Base-by-base conservation (phyloP, 2,888 invertebrate species). In the Perdita meconis region DNA sequence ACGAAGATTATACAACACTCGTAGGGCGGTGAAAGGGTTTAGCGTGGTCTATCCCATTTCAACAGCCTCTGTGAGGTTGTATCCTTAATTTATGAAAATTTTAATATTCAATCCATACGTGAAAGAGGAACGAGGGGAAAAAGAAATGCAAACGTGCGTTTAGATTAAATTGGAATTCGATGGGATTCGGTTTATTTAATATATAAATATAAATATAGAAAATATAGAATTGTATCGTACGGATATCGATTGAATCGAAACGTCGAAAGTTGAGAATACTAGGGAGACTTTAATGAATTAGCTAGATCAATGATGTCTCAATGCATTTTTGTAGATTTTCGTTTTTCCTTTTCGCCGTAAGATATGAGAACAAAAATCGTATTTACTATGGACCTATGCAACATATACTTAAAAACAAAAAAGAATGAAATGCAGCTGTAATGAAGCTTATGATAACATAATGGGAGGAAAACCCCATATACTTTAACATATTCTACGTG, bases 31-130 rank as follows among this genome's bases (percentile, higher is more conserved):
- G 87, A 85, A 87, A 86, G 87, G 88, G 82, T 87, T n/a, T 84
- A 75, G 80, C 69, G 30, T 50, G 47, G 72, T 83, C 79, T 86
- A 83, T 75, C 72, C 76, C 78, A 30, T 79, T 81, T 80, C 71
- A 80, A 79, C 83, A 82, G 64, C 90, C 88, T 89, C 88, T 84
- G 84, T 88, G 88, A 90, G 88, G 87, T 88, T 85, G 83, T 73
- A 47, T 78, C 64, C 60, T 79, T 61, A 30, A 61, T 75, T 75
- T 71, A 78, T 64, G 71, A 24, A 60, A 76, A 78, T 82, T 82
- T 83, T 77, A 79, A 70, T 77, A 79, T 73, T 51, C 67, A 55
- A 50, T 70, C 66, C 24, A 42, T 64, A 65, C 53, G 19, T 10
- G 47, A 51, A 55, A 53, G 47, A 47, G 40, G 5, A 47, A 26